Conservation (phyloP, 2,888 invertebrate genomes). For the Ectemnius lituratus region DNA sequence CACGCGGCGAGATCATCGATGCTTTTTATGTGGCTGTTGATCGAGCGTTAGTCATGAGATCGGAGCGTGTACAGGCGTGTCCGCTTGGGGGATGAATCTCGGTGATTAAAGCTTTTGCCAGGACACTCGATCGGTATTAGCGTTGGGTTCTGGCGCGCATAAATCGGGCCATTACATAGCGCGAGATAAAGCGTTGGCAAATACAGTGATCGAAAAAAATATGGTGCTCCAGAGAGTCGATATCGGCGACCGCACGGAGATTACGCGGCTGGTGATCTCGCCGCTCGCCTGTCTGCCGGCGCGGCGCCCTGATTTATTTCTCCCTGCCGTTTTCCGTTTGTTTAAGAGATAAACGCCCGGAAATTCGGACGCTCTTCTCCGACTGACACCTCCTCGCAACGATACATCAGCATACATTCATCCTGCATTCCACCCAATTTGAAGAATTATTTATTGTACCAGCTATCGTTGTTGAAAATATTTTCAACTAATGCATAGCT, state of each 20-base stretch:
- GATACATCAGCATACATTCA: too few relatives aligned
- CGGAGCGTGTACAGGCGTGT: slow-evolving; percentile 4
- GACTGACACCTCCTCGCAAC: neutral
- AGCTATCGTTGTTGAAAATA: too few relatives aligned
- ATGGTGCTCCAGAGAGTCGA: slow-evolving; percentile 29
- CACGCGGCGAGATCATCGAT: neutral
- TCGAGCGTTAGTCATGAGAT: slow-evolving; percentile 17
- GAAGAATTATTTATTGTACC: too few relatives aligned
- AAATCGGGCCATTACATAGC: slow-evolving; percentile 36
- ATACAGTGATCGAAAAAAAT: slow-evolving; percentile 42
- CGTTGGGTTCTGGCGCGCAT: slow-evolving; percentile 10
- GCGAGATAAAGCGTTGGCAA: slow-evolving; percentile 45
- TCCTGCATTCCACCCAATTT: too few relatives aligned
- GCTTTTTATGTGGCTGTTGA: slow-evolving; percentile 1
- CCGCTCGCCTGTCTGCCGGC: slow-evolving; percentile 18
- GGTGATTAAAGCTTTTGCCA: slow-evolving; percentile 28
- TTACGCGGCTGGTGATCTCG: slow-evolving; percentile 31
- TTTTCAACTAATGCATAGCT: too few relatives aligned
- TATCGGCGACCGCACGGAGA: slow-evolving; percentile 41
- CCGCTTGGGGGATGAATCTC: slow-evolving; percentile 28
- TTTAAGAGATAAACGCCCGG: slow-evolving; percentile 37
- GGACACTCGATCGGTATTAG: slow-evolving; percentile 31
- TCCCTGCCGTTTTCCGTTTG: slow-evolving; percentile 30
- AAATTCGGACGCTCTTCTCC: slow-evolving; percentile 33
- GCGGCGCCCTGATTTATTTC: slow-evolving; percentile 40